These are phyloP conservation scores for Paedocypris sp. DNA, from an alignment of 2,113 vertebrate genomes.

Conservation along the genomic window DNA sequence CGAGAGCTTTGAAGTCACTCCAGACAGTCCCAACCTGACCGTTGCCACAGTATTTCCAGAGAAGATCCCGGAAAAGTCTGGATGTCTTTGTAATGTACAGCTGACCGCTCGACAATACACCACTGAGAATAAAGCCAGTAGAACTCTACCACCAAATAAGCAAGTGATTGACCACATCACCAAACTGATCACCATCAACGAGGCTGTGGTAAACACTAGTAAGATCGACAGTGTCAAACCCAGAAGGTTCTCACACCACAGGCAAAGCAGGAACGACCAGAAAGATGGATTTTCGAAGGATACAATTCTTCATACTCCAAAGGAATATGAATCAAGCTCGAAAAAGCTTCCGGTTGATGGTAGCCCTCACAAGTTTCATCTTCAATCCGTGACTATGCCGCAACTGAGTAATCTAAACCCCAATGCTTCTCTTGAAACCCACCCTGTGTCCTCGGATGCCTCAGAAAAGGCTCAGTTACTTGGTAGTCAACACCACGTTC, in stretches of 20 bases:
- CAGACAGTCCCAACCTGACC: slow-evolving; percentile 82
- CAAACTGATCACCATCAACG: slow-evolving; percentile 94
- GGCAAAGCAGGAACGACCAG: slow-evolving; percentile 82
- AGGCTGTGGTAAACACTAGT: slow-evolving; percentile 93
- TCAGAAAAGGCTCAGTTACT: too few species aligned
- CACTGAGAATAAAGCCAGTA: slow-evolving; percentile 63
- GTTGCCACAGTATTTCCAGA: slow-evolving; percentile 89
- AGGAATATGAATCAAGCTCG: slow-evolving; percentile 50
- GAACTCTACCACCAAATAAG: slow-evolving; percentile 73
- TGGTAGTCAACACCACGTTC: slow-evolving; percentile 73
- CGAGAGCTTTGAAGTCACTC: slow-evolving; percentile 80
- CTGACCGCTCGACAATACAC: slow-evolving; percentile 65
- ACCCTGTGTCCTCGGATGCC: slow-evolving; percentile 86
- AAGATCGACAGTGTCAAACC: slow-evolving; percentile 95
- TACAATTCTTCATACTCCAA: slow-evolving; percentile 60
- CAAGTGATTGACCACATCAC: slow-evolving; percentile 97
- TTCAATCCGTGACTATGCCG: slow-evolving; percentile 41
- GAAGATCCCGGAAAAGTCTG: slow-evolving; percentile 91
- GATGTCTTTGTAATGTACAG: slow-evolving; percentile 74
- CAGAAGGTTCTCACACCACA: slow-evolving; percentile 82
- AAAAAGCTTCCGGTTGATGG: slow-evolving; percentile 58
- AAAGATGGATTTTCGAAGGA: slow-evolving; percentile 71
- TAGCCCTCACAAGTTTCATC: slow-evolving; percentile 58
- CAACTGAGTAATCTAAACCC: slow-evolving; percentile 39
- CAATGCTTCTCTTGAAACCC: slow-evolving; percentile 85